Conservation (phyloP, 2,113 vertebrate genomes). For the Holacanthus passer region DNA sequence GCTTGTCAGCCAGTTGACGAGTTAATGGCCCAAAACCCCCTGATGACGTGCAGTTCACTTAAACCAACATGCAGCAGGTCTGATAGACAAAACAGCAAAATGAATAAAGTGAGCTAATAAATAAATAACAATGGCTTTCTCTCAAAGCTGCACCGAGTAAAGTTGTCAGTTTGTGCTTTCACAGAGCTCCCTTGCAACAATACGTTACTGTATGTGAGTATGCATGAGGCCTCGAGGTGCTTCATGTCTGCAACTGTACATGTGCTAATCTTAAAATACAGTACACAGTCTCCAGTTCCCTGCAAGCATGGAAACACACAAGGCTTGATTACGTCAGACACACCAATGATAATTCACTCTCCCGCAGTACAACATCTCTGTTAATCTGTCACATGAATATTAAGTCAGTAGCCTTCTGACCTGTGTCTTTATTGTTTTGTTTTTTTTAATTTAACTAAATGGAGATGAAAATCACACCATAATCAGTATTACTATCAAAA, state of each 20-base stretch:
- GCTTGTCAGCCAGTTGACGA: neutral
- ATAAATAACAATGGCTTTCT: constrained; percentile 43
- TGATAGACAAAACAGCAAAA: constrained; percentile 6
- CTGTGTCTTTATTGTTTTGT: neutral
- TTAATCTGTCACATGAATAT: constrained; percentile 9
- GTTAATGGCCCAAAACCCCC: neutral
- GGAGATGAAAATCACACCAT: neutral
- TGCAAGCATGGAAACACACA: constrained; percentile 30
- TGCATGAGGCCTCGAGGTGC: constrained; percentile 39
- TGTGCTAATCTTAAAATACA: constrained; percentile 59
- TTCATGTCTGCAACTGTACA: constrained; percentile 45
- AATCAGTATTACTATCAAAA: neutral
- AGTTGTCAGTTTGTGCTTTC: constrained; percentile 69
- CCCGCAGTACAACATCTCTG: neutral
- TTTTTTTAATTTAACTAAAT: neutral
- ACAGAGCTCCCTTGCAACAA: constrained; percentile 36
- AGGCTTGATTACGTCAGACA: constrained; percentile 20
- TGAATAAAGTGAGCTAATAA: constrained; percentile 5
- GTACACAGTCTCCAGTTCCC: constrained; percentile 36
- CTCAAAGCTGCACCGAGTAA: constrained; percentile 44
- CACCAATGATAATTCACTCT: constrained; percentile 6
- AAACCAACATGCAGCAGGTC: neutral
- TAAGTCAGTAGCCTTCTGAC: neutral
- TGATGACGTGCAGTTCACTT: neutral
- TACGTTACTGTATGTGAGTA: constrained; percentile 13